These are phyloP conservation scores for Hirudinaria manillensis DNA, from an alignment of 2,888 invertebrate species.

Conservation along the genomic window DNA sequence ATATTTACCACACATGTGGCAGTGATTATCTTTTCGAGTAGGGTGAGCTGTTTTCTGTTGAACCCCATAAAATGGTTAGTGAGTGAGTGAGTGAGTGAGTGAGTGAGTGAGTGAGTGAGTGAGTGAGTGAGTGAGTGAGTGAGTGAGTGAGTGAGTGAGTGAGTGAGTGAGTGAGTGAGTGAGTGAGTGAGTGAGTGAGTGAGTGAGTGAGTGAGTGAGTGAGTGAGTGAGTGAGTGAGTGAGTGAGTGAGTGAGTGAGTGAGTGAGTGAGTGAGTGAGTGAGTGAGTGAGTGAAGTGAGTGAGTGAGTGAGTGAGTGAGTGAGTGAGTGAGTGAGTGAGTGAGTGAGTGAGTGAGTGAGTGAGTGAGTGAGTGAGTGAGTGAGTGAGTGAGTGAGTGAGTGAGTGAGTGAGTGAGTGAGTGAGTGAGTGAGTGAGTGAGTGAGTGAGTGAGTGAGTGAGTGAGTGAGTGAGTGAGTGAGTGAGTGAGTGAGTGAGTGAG, in stretches of 20 bases:
- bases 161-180: slow-evolving; percentile 34
- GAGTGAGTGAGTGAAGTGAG: slow-evolving; percentile 35
- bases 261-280: slow-evolving; percentile 36
- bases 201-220: slow-evolving; percentile 35
- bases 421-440: slow-evolving; percentile 37
- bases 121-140: slow-evolving; percentile 36
- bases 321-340: slow-evolving; percentile 37
- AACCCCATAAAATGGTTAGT: background rate
- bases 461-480: slow-evolving; percentile 35
- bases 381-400: slow-evolving; percentile 35
- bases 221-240: slow-evolving; percentile 38
- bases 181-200: slow-evolving; percentile 33
- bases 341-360: slow-evolving; percentile 37
- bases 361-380: slow-evolving; percentile 36
- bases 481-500: slow-evolving; percentile 36
- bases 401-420: slow-evolving; percentile 32
- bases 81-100: slow-evolving; percentile 36
- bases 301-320: slow-evolving; percentile 32
- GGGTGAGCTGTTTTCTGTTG: too few species aligned
- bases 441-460: slow-evolving; percentile 37
- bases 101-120: slow-evolving; percentile 37
- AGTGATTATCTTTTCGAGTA: too few species aligned
- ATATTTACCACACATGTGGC: too few species aligned
- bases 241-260: slow-evolving; percentile 36
- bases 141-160: slow-evolving; percentile 36